Conservation (phyloP, 2,888 invertebrate species). For the Cerastis leucographa region DNA sequence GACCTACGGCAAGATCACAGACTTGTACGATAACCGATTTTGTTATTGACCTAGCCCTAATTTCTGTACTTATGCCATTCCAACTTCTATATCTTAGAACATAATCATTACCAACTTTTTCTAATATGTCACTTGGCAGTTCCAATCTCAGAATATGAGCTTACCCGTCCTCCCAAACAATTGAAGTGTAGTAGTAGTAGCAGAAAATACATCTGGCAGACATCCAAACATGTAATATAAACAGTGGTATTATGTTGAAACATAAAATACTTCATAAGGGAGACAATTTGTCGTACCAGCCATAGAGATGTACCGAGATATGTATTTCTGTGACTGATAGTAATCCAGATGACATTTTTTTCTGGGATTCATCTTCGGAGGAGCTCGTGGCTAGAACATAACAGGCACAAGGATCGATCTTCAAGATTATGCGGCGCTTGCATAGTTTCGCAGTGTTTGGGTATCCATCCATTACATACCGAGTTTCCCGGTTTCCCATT, state of each 20-base stretch:
- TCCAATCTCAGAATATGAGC: conserved; percentile 25
- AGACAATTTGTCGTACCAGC: conserved; percentile 30
- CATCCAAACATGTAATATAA: conserved; percentile 61
- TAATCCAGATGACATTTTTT: neutral
- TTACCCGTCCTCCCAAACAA: conserved; percentile 28
- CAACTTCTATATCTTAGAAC: conserved; percentile 22
- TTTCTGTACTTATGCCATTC: conserved; percentile 2
- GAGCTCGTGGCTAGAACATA: neutral
- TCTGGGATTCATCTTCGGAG: neutral
- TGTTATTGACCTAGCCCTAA: neutral
- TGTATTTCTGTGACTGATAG: conserved; percentile 32
- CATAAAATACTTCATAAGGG: conserved; percentile 43
- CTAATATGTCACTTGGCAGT: conserved; percentile 26
- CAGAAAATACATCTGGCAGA: conserved; percentile 57
- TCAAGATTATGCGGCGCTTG: neutral
- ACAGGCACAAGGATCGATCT: neutral
- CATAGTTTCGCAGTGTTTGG: neutral
- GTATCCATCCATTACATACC: neutral
- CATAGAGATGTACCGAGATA: conserved; percentile 27
- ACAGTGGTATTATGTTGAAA: conserved; percentile 52
- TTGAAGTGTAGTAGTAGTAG: conserved; percentile 49
- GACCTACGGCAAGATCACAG: neutral
- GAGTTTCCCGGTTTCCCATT: too few species aligned
- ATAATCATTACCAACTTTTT: conserved; percentile 28
- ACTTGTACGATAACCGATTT: conserved; percentile 8